Percentiles rank a stretch among this genome's conserved stretches.
phyloP scores from a whole-genome alignment of 2,888 invertebrate genomes.

The Callosobruchus maculatus region DNA sequence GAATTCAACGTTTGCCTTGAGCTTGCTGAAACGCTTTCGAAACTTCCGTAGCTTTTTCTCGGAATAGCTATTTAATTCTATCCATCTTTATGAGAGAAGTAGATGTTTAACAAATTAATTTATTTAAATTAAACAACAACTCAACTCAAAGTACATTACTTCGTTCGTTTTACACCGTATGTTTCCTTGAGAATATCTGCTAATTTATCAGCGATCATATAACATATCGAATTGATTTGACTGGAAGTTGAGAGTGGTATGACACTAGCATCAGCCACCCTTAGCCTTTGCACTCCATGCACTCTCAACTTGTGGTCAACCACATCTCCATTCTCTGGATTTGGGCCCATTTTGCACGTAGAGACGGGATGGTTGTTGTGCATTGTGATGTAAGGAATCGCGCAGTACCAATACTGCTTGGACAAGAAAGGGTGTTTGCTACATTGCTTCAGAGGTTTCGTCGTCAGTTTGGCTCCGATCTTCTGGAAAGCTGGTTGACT shows the following conservation, averaged over 20 bases:
- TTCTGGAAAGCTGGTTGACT: constrained; percentile 53
- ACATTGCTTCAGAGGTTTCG: constrained; percentile 44
- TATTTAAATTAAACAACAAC: too few relatives aligned
- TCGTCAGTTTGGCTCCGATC: constrained; percentile 48
- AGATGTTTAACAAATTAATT: too few relatives aligned
- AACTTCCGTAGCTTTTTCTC: too few relatives aligned
- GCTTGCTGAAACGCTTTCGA: too few relatives aligned
- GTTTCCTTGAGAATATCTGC: constrained; percentile 13
- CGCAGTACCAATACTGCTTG: constrained; percentile 68
- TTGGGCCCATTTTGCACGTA: constrained; percentile 20
- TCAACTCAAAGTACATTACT: too few relatives aligned
- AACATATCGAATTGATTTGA: constrained; percentile 18
- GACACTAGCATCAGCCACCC: constrained; percentile 17
- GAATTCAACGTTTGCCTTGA: too few relatives aligned
- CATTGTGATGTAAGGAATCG: constrained; percentile 37
- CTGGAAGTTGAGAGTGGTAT: constrained; percentile 18
- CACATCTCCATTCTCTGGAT: constrained; percentile 11
- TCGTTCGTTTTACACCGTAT: too few relatives aligned
- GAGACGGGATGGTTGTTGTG: constrained; percentile 18
- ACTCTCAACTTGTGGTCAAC: constrained; percentile 15
- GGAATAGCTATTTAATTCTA: too few relatives aligned
- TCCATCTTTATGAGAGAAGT: too few relatives aligned
- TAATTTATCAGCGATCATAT: constrained; percentile 19
- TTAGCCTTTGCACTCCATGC: constrained; percentile 10
- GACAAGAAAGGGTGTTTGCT: constrained; percentile 49